Base-by-base conservation (phyloP, 2,797 vertebrate species). In the Darevskia mixta region DNA sequence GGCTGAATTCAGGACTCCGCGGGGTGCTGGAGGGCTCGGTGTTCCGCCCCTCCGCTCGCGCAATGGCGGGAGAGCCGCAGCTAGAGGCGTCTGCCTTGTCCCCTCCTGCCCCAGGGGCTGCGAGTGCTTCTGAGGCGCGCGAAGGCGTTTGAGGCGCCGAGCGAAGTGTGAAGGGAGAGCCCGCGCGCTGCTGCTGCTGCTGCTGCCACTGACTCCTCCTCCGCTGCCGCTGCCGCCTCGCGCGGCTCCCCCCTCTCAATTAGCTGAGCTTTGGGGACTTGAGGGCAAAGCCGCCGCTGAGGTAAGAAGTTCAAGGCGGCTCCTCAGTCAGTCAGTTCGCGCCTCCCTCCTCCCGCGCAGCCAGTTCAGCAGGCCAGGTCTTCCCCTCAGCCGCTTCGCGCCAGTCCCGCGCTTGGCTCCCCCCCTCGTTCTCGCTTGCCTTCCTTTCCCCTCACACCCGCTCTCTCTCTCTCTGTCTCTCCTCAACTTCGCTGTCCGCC, bases 231-330 rank as follows among this genome's bases (percentile, higher is more conserved):
- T 97, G 98, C 91, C 98, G 98, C 98, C 98, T 97, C 97, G 95
- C 97, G 93, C 96, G 94, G 45, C 1, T 20, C 94, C 91, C 93
- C 94, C 95, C 96, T 96, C 97, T 98, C 87, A 45, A 61, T 49
- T 43, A 98, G 98, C 98, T 98, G 97, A 98, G 98, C 95, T 96
- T 97, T 97, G 96, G 95, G 95, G 96, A 97, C 95, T 96, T 92
- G 97, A 96, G 97, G 95, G 97, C 92, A 96, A 96, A 96, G 97
- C 97, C 96, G 97, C 98, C 97, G 97, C 96, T 95, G 96, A 97
- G 96, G 97, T 95, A 95, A 95, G 97, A 96, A 97, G 97, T 97
- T 96, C 94, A 96, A 96, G 96, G 94, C 94, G 96, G 95, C 94
- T 94, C 94, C 96, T 27, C 73, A 1, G 58, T 4, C 49, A 17